Percentiles rank a stretch among this genome's conserved stretches.
These are phyloP conservation scores for Battus philenor DNA, from an alignment of 1,140 invertebrate genomes.

Conservation along the genomic window DNA sequence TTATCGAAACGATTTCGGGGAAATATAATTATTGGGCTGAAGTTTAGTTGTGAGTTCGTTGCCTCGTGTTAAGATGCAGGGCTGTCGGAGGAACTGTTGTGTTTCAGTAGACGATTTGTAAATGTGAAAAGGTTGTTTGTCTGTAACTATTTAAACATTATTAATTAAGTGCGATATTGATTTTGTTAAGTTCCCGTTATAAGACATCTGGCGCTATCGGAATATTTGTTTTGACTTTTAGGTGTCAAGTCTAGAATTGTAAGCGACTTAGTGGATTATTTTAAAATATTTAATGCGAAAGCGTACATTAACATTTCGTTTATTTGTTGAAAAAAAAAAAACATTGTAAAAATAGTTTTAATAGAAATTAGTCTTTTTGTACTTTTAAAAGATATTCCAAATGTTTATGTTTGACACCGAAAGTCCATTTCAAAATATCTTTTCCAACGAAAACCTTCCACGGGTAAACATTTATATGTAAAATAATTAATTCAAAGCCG, in stretches of 20 bases:
- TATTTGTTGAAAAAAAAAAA: too few species aligned
- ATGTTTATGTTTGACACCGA: slow-evolving; percentile 9
- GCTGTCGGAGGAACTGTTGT: slow-evolving; percentile 48
- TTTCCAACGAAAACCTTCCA: slow-evolving; percentile 5
- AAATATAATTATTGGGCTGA: too few species aligned
- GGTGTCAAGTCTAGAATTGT: slow-evolving; percentile 14
- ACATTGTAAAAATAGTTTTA: slow-evolving; percentile 11
- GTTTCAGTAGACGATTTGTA: slow-evolving; percentile 48
- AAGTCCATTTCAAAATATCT: not conserved
- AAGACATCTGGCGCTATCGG: slow-evolving; percentile 9
- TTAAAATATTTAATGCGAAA: not conserved
- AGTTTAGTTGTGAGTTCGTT: slow-evolving; percentile 43
- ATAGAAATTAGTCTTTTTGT: slow-evolving; percentile 13
- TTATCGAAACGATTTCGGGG: too few species aligned
- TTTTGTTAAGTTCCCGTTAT: slow-evolving; percentile 21
- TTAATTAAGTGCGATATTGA: slow-evolving; percentile 26
- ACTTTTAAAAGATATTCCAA: slow-evolving; percentile 9
- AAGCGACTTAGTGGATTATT: not conserved
- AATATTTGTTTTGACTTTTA: slow-evolving; percentile 11
- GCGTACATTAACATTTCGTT: not conserved
- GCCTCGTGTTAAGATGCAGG: slow-evolving; percentile 33
- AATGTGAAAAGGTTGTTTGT: slow-evolving; percentile 45
- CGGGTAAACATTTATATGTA: not conserved
- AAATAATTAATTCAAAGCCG: not conserved
- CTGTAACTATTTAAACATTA: slow-evolving; percentile 40